These are phyloP conservation scores for Tragelaphus buxtoni DNA, from an alignment of 2,113 vertebrate genomes.

Conservation along the genomic window DNA sequence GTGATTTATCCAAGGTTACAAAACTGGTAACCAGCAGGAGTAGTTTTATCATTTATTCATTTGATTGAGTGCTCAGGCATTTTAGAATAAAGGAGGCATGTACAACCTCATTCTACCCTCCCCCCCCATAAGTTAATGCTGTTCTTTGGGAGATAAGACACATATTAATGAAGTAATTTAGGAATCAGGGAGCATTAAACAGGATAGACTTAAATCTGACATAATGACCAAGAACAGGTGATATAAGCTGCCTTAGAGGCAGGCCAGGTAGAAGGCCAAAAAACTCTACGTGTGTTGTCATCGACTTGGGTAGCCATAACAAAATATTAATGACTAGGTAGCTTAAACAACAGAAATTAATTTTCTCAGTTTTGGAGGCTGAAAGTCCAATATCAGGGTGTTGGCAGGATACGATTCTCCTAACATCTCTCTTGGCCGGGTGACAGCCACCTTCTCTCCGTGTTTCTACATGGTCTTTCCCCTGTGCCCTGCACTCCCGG, in stretches of 20 bases:
- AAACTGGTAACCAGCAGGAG: background rate
- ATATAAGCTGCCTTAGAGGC: background rate
- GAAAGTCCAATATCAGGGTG: background rate
- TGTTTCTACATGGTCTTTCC: background rate
- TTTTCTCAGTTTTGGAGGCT: background rate
- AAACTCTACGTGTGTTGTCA: background rate
- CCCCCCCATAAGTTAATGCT: background rate
- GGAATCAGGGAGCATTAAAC: background rate
- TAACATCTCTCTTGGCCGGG: background rate
- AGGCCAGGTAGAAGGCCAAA: background rate
- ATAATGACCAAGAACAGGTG: background rate
- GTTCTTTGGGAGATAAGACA: background rate
- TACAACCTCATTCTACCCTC: background rate
- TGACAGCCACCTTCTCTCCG: background rate
- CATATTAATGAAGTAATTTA: background rate
- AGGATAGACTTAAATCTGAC: background rate
- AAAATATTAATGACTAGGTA: background rate
- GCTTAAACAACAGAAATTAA: background rate
- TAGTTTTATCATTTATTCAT: background rate
- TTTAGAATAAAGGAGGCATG: slow-evolving; percentile 8
- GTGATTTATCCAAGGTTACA: background rate
- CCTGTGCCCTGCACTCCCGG: background rate
- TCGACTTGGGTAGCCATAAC: background rate
- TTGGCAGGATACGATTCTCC: background rate
- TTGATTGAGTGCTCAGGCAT: background rate